Percentiles rank a stretch among this genome's conserved stretches.
phyloP scores from a whole-genome alignment of 1,140 invertebrate species.

The Leptestheria dahalacensis region DNA sequence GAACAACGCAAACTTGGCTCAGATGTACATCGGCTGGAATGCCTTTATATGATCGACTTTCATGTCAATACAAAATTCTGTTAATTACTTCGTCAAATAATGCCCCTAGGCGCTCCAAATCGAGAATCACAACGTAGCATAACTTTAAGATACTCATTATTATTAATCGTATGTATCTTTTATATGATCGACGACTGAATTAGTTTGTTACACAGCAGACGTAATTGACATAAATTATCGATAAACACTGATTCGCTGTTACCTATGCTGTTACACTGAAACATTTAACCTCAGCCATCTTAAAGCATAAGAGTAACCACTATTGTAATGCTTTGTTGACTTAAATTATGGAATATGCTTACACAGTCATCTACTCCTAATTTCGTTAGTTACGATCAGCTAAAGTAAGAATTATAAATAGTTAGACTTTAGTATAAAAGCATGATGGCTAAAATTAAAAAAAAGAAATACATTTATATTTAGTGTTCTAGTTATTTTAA shows the following conservation, averaged over 20 bases:
- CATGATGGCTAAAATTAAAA: not conserved
- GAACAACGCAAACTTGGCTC: conserved; percentile 68
- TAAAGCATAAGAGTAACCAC: not conserved
- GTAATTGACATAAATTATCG: not conserved
- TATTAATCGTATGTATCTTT: not conserved
- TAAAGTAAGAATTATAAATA: not conserved
- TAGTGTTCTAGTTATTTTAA: not conserved
- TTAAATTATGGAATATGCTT: not conserved
- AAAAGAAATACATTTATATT: not conserved
- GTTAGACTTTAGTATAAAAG: not conserved
- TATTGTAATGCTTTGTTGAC: not conserved
- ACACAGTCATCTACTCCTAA: not conserved
- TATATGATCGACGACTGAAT: not conserved
- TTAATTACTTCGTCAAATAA: not conserved
- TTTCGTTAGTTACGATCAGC: not conserved
- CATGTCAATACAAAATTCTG: not conserved
- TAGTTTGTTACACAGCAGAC: not conserved
- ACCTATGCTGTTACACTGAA: too few species aligned
- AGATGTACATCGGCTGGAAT: conserved; percentile 53
- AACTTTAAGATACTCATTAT: not conserved
- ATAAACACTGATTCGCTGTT: too few species aligned
- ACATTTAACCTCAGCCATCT: too few species aligned
- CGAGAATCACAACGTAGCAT: too few species aligned
- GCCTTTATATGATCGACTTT: not conserved
- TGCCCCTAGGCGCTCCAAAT: not conserved